phyloP scores from a whole-genome alignment of 1,140 invertebrate genomes.

The Bombus huntii region DNA sequence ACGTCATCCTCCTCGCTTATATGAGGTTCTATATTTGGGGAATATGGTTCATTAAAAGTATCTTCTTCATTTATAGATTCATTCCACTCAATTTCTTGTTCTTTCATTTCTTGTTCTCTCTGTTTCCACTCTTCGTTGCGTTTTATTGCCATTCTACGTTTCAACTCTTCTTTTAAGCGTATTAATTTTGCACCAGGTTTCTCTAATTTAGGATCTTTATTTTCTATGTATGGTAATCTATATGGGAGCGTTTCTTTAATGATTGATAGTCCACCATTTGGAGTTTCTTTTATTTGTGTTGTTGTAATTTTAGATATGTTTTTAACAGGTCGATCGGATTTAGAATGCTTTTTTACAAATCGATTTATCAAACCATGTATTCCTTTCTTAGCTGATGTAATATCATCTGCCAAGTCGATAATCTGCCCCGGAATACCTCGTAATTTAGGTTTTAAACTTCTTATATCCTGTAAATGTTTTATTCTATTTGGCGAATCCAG shows the following conservation, averaged over 20 bases:
- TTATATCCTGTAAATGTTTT: slow-evolving; percentile 41
- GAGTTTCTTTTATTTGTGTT: slow-evolving; percentile 75
- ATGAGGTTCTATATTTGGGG: slow-evolving; percentile 57
- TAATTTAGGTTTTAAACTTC: slow-evolving; percentile 82
- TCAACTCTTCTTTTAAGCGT: slow-evolving; percentile 85
- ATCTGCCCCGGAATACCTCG: slow-evolving; percentile 84
- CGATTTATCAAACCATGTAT: slow-evolving; percentile 85
- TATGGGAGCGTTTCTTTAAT: slow-evolving; percentile 73
- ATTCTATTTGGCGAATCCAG: neutral
- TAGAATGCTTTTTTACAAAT: slow-evolving; percentile 84
- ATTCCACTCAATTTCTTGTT: slow-evolving; percentile 67
- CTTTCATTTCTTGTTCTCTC: slow-evolving; percentile 75
- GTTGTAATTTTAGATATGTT: slow-evolving; percentile 80
- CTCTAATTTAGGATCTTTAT: slow-evolving; percentile 72
- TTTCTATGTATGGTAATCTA: slow-evolving; percentile 67
- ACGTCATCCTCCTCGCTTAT: slow-evolving; percentile 71
- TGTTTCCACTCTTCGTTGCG: slow-evolving; percentile 86
- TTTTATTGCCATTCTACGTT: slow-evolving; percentile 85
- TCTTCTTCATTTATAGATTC: slow-evolving; percentile 48
- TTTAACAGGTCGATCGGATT: slow-evolving; percentile 80
- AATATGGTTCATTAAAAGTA: slow-evolving; percentile 63
- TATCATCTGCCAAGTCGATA: slow-evolving; percentile 83
- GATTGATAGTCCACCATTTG: slow-evolving; percentile 67
- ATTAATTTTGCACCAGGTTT: slow-evolving; percentile 86
- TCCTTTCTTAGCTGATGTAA: slow-evolving; percentile 80